These are phyloP conservation scores for Frieseomelitta varia DNA, from an alignment of 1,140 invertebrate species.

Conservation along the genomic window DNA sequence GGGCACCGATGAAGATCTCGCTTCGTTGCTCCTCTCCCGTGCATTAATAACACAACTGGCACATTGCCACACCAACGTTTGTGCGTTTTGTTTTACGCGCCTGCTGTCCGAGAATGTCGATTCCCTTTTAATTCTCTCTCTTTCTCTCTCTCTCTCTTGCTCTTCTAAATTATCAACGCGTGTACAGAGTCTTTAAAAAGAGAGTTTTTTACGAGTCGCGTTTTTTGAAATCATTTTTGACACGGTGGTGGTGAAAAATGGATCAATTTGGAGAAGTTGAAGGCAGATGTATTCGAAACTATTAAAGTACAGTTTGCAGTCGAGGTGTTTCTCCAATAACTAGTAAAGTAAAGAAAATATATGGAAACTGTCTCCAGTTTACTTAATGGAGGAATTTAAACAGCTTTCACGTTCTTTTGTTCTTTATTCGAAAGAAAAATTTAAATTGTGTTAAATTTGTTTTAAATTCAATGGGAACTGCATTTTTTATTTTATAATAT, in stretches of 20 bases:
- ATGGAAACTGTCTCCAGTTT: neutral
- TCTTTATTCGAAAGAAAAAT: neutral
- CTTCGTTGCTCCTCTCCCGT: constrained; percentile 30
- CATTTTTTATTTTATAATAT: too few species aligned
- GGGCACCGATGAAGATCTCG: constrained; percentile 65
- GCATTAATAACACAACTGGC: constrained; percentile 57
- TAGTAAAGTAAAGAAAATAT: too few species aligned
- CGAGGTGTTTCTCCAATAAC: neutral
- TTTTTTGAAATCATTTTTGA: neutral
- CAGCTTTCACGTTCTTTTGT: neutral
- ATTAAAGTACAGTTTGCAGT: neutral
- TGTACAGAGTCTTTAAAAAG: neutral
- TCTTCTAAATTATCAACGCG: neutral
- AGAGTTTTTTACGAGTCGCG: neutral
- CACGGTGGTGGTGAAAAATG: neutral
- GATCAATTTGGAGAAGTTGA: neutral
- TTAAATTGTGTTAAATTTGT: too few species aligned
- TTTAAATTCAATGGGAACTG: too few species aligned
- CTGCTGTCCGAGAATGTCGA: neutral
- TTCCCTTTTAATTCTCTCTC: neutral
- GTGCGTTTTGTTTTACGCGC: constrained; percentile 11
- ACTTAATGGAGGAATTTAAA: neutral
- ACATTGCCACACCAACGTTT: constrained; percentile 9
- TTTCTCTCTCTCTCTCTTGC: neutral
- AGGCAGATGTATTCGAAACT: neutral